A percentile compares a stretch with the other conserved stretches of the same genome.
Evolutionary conservation across 2,113 vertebrate species (phyloP).

Genomic region (Trachemys scripta): DNA sequence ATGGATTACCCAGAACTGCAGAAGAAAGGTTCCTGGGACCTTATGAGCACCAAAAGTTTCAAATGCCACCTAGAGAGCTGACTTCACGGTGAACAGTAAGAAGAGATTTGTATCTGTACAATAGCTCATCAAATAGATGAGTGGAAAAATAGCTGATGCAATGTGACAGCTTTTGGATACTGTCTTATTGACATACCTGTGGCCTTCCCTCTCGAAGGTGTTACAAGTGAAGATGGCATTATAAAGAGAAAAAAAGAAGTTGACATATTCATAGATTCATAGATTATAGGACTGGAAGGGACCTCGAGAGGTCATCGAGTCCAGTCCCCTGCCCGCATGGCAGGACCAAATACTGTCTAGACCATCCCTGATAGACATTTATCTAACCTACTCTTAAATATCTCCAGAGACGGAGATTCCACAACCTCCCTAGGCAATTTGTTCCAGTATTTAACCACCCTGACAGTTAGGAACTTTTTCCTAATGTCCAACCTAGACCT

Average conservation of each 20-base stretch:
- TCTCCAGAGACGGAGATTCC: too few species aligned
- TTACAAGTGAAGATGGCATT: neutral
- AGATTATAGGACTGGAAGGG: too few species aligned
- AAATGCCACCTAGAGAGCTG: neutral
- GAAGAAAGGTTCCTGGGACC: neutral
- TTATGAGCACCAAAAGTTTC: neutral
- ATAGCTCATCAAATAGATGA: neutral
- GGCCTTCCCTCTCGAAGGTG: neutral
- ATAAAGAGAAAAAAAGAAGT: neutral
- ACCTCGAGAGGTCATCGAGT: too few species aligned
- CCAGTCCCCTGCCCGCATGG: too few species aligned
- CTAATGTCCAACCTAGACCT: too few species aligned
- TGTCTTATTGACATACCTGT: neutral
- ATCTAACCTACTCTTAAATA: too few species aligned
- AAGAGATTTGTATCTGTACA: neutral
- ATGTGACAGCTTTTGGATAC: neutral
- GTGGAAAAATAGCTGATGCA: neutral
- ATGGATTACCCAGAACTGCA: slow-evolving; percentile 1
- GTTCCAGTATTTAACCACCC: too few species aligned
- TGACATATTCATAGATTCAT: too few species aligned
- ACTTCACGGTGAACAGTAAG: neutral
- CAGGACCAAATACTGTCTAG: too few species aligned
- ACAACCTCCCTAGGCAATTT: too few species aligned
- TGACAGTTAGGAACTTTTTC: too few species aligned
- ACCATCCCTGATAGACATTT: too few species aligned